Evolutionary conservation across 2,888 invertebrate species (phyloP), one percentile per base, ranked within the genome.

Genomic region (Drosophila pseudotalamancana): DNA sequence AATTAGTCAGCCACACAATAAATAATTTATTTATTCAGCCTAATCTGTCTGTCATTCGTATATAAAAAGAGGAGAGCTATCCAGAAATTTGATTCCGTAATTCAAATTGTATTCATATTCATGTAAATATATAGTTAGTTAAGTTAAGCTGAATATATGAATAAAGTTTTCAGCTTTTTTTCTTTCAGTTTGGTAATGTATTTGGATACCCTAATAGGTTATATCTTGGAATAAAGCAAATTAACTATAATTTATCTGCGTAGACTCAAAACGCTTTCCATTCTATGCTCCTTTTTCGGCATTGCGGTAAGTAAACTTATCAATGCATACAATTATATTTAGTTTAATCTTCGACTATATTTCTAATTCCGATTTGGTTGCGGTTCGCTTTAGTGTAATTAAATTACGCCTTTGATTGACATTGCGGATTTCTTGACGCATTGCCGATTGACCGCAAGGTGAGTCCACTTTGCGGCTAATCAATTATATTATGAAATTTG

Each of bases 331-430:
- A 43, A 29, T 43, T 43, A 1, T 2, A 0, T 18, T 29, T 29
- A 18, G 29, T 27, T 29, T n/a, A 43, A 43, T 29, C 14, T 14
- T 27, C 18, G 43, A 18, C 0, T 18, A 12, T 18, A 43, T 29
- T 43, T 12, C 4, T 6, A 25, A 25, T 25, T 1, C n/a, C 9
- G 29, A 43, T 42, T 16, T 11, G 12, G n/a, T 40, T 72, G 57
- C 27, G 74, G 45, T 32, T 14, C 31, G 40, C 51, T 49, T 34
- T 39, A 3, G 40, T 46, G 16, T 45, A 74, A 64, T 74, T 64
- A 64, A 74, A 64, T 64, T 60, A 60, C 31, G 59, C 21, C 49
- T 60, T 56, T 65, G 75, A 75, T 60, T 75, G 75, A 60, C 71
- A 56, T 56, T 59, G 54, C n/a, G 54, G 51, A 39, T 37, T 25